Evolutionary conservation across 2,797 vertebrate genomes (phyloP).

Genomic region (Hephaestus fuliginosus): DNA sequence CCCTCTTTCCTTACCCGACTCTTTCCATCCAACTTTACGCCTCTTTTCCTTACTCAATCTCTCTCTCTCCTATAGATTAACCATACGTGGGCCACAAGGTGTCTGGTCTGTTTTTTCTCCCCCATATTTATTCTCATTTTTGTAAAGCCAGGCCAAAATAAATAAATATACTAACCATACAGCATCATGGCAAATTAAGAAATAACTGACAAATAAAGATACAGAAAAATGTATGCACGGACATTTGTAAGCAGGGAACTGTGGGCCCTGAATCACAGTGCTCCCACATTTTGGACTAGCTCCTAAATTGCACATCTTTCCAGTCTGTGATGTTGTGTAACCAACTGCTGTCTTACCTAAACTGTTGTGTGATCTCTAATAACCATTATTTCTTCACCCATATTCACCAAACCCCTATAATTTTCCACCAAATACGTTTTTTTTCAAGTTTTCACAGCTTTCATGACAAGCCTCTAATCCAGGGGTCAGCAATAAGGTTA

Average conservation of each 20-base stretch:
- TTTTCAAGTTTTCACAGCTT: conserved; percentile 17
- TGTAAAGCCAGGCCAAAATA: not conserved
- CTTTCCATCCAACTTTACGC: conserved; percentile 59
- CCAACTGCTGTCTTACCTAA: not conserved
- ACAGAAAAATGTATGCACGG: not conserved
- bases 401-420: conserved; percentile 13
- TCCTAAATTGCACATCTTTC: not conserved
- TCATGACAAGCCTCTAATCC: conserved; percentile 9
- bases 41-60: conserved; percentile 31
- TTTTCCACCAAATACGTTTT: conserved; percentile 13
- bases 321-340: not conserved
- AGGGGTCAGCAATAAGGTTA: not conserved
- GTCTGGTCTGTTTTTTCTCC: not conserved
- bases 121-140: not conserved
- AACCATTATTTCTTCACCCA: conserved; percentile 3
- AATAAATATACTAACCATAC: no score
- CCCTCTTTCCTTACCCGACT: conserved; percentile 52
- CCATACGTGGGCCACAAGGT: not conserved
- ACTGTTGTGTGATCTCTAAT: not conserved
- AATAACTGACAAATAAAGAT: conserved; percentile 6
- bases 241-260: conserved; percentile 1
- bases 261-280: not conserved
- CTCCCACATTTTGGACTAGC: no score
- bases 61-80: conserved; percentile 45
- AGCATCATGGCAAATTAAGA: not conserved